These are phyloP conservation scores for Siniperca undulata DNA, from an alignment of 2,797 vertebrate genomes.

Conservation along the genomic window DNA sequence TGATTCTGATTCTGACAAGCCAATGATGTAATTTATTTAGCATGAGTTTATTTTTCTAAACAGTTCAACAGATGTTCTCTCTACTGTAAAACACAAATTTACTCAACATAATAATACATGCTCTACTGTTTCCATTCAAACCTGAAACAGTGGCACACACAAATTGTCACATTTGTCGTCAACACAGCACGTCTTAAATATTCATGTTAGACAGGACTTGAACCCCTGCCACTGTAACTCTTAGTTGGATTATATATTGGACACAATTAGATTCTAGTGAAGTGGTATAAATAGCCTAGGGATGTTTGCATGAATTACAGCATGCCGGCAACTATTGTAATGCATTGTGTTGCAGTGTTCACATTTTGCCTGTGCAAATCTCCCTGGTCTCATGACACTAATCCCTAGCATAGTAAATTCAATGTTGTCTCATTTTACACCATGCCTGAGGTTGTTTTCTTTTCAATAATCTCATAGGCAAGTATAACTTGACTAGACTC, in stretches of 20 bases:
- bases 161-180: constrained; percentile 73
- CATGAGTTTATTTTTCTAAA: constrained; percentile 3
- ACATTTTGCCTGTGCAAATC: constrained; percentile 79
- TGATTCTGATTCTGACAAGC: neutral
- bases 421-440: constrained; percentile 78
- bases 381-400: constrained; percentile 79
- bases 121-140: constrained; percentile 22
- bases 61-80: constrained; percentile 2
- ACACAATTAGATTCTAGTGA: constrained; percentile 82
- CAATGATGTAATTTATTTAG: constrained; percentile 18
- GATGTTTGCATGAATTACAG: constrained; percentile 84
- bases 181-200: constrained; percentile 72
- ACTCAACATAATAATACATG: neutral
- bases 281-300: constrained; percentile 82
- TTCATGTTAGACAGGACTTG: constrained; percentile 80
- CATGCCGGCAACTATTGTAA: constrained; percentile 79
- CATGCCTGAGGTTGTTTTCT: constrained; percentile 79
- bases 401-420: constrained; percentile 79
- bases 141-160: constrained; percentile 36
- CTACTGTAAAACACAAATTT: constrained; percentile 21
- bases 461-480: constrained; percentile 81
- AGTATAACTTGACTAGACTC: constrained; percentile 83
- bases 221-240: constrained; percentile 79
- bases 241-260: constrained; percentile 84
- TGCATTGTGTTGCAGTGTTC: constrained; percentile 77